These are phyloP conservation scores for Odontamblyopus rebecca DNA, from an alignment of 2,797 vertebrate species.

Conservation along the genomic window DNA sequence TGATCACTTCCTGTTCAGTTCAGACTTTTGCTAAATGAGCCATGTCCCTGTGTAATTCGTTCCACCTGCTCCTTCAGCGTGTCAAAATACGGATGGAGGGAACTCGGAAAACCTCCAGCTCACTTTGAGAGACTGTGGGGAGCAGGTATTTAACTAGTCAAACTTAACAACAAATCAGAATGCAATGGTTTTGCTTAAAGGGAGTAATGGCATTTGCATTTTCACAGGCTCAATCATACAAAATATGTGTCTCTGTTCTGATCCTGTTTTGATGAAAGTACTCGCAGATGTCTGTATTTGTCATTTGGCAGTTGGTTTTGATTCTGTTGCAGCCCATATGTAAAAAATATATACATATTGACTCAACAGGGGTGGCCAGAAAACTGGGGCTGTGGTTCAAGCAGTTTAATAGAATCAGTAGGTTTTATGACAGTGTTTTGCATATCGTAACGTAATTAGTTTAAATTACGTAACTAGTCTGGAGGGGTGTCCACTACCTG, in stretches of 20 bases:
- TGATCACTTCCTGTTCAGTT: neutral
- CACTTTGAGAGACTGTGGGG: constrained; percentile 2
- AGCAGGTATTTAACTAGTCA: neutral
- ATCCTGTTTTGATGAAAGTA: neutral
- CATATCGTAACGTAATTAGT: neutral
- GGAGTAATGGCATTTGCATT: neutral
- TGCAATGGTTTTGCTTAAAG: neutral
- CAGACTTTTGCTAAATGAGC: constrained; percentile 3
- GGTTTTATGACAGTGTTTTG: neutral
- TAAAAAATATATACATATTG: neutral
- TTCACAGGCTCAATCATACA: neutral
- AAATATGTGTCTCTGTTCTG: neutral
- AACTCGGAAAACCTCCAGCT: constrained; percentile 6
- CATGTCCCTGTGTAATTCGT: constrained; percentile 5
- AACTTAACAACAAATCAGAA: neutral
- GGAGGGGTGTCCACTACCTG: too few species aligned
- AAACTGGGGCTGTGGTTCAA: neutral
- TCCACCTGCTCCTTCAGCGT: constrained; percentile 1
- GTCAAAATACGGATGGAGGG: neutral
- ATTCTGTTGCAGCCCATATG: neutral
- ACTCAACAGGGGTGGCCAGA: neutral
- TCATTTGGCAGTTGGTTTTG: neutral
- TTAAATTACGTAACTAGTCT: too few species aligned
- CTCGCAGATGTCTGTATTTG: neutral
- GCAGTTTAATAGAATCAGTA: neutral